These are phyloP conservation scores for Solen grandis DNA, from an alignment of 1,140 invertebrate species.

Conservation along the genomic window DNA sequence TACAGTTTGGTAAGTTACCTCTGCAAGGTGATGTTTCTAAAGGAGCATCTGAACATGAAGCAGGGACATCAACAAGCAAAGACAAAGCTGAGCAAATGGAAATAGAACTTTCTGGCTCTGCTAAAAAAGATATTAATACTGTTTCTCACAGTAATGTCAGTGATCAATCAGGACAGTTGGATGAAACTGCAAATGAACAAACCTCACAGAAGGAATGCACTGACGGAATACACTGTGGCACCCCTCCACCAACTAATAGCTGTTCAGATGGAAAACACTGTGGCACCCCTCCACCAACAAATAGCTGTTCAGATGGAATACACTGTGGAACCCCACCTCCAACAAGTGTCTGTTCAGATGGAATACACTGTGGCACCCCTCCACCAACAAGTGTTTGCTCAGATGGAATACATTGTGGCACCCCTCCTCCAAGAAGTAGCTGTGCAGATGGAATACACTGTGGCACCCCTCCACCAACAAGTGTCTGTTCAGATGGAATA, in stretches of 20 bases:
- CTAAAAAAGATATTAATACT: too few species aligned
- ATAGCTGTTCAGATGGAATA: slow-evolving; percentile 22
- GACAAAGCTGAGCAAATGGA: too few species aligned
- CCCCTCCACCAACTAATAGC: slow-evolving; percentile 4
- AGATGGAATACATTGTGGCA: slow-evolving; percentile 54
- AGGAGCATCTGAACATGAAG: too few species aligned
- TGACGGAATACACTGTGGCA: slow-evolving; percentile 42
- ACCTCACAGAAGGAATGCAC: too few species aligned
- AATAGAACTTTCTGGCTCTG: too few species aligned
- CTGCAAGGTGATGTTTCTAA: too few species aligned
- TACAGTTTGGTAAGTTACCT: too few species aligned
- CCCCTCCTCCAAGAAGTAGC: slow-evolving; percentile 23
- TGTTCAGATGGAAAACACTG: slow-evolving; percentile 51
- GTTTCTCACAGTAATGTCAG: too few species aligned
- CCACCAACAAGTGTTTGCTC: slow-evolving; percentile 12
- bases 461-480: slow-evolving; percentile 26
- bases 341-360: slow-evolving; percentile 14
- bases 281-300: slow-evolving; percentile 37
- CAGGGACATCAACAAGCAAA: too few species aligned
- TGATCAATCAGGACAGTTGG: too few species aligned
- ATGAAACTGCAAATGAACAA: too few species aligned
- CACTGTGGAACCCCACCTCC: slow-evolving; percentile 41
- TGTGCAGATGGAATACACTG: slow-evolving; percentile 42
- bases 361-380: slow-evolving; percentile 44
- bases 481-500: slow-evolving; percentile 34